These are phyloP conservation scores for Genyomyrus donnyi DNA, from an alignment of 2,113 vertebrate genomes.

Conservation along the genomic window DNA sequence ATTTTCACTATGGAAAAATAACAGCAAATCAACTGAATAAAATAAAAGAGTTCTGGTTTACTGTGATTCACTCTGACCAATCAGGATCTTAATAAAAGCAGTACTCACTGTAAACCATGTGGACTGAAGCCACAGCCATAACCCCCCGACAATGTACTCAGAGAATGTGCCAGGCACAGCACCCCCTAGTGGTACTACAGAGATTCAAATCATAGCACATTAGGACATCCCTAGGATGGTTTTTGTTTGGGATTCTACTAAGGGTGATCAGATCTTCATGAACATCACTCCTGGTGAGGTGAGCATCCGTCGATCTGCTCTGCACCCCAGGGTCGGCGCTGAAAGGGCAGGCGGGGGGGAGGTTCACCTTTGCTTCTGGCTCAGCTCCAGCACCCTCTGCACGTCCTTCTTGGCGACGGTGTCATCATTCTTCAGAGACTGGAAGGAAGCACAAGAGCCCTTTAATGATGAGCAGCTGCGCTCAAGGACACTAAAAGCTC, in stretches of 20 bases:
- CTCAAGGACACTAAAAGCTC: conserved; percentile 8
- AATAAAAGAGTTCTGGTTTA: not conserved
- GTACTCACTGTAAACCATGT: not conserved
- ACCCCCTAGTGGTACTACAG: not conserved
- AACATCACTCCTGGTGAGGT: not conserved
- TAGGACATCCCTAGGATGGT: not conserved
- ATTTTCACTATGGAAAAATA: not conserved
- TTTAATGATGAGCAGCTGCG: conserved; percentile 23
- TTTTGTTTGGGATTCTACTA: not conserved
- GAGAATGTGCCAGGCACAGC: not conserved
- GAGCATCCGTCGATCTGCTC: not conserved
- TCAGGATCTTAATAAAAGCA: not conserved
- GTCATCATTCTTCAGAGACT: conserved; percentile 87
- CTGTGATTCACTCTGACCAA: not conserved
- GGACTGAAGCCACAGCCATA: not conserved
- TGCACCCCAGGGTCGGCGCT: not conserved
- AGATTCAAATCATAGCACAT: not conserved
- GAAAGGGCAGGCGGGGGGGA: not conserved
- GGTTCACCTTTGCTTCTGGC: conserved; percentile 88
- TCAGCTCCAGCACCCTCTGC: conserved; percentile 85
- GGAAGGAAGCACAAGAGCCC: conserved; percentile 34
- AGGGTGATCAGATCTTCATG: not conserved
- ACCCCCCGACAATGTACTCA: not conserved
- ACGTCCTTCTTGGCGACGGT: conserved; percentile 81
- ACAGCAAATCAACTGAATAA: not conserved